Percentiles rank a stretch among this genome's conserved stretches.
Conservation (phyloP, 2,797 vertebrate species). For the Cercopithecus neglectus region DNA sequence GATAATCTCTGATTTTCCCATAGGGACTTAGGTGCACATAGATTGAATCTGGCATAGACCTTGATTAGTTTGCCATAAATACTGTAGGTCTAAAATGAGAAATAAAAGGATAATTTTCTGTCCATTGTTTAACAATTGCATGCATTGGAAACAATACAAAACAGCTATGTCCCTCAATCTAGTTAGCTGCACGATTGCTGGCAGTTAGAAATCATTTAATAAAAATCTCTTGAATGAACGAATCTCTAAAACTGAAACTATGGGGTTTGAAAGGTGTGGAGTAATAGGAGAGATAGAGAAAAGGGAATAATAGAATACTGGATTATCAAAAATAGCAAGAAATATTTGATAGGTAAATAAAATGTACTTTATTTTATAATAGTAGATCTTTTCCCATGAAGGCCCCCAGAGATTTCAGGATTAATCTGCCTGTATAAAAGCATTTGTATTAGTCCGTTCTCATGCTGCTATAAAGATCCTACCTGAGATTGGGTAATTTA, state of each 20-base stretch:
- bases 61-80: slow-evolving; percentile 16
- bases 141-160: not conserved
- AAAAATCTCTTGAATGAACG: not conserved
- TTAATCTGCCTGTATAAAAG: not conserved
- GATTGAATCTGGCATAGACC: not conserved
- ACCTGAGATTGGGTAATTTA: not conserved
- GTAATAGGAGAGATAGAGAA: not conserved
- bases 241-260: not conserved
- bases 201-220: not conserved
- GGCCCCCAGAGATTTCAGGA: not conserved
- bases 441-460: not conserved
- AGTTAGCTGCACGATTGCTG: not conserved
- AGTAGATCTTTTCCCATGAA: not conserved
- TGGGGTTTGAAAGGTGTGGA: not conserved
- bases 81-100: not conserved
- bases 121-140: not conserved
- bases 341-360: not conserved
- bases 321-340: not conserved
- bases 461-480: not conserved
- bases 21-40: slow-evolving; percentile 1
- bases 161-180: not conserved
- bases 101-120: not conserved
- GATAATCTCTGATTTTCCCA: slow-evolving; percentile 70
- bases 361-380: not conserved
- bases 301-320: not conserved